Percentiles rank a stretch among this genome's conserved stretches.
phyloP scores from a whole-genome alignment of 2,113 vertebrate genomes.

The Pandion haliaetus region DNA sequence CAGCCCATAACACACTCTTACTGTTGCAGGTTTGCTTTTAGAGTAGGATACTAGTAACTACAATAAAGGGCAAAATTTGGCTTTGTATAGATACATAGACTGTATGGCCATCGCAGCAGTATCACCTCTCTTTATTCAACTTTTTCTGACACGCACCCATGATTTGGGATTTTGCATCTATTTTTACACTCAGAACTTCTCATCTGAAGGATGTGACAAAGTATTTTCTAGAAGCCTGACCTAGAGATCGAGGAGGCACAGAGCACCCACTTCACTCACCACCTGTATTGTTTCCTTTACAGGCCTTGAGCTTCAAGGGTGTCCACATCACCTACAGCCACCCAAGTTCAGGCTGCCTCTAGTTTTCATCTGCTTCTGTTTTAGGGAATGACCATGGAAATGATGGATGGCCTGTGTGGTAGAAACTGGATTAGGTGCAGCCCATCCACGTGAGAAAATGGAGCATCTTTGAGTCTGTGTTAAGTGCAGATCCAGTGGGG shows the following conservation, averaged over 20 bases:
- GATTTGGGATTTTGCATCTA: background rate
- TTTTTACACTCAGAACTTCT: background rate
- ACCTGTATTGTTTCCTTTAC: background rate
- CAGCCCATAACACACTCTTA: background rate
- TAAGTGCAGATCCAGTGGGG: background rate
- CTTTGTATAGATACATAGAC: background rate
- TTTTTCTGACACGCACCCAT: background rate
- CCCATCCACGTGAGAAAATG: background rate
- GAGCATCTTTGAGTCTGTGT: background rate
- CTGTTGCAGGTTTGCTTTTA: background rate
- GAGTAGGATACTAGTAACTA: background rate
- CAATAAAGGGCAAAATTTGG: background rate
- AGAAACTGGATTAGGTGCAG: background rate
- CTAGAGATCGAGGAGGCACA: background rate
- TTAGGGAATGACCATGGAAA: background rate
- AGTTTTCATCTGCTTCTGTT: background rate
- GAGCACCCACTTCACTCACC: background rate
- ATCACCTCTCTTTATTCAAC: background rate
- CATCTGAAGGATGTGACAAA: background rate
- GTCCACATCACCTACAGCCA: background rate
- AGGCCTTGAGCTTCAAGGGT: background rate
- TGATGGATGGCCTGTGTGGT: background rate
- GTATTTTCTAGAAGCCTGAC: background rate
- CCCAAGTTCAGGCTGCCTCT: background rate
- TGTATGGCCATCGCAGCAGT: background rate